Conservation (phyloP, 2,888 invertebrate genomes). For the Himalopsyche kuldschensis region DNA sequence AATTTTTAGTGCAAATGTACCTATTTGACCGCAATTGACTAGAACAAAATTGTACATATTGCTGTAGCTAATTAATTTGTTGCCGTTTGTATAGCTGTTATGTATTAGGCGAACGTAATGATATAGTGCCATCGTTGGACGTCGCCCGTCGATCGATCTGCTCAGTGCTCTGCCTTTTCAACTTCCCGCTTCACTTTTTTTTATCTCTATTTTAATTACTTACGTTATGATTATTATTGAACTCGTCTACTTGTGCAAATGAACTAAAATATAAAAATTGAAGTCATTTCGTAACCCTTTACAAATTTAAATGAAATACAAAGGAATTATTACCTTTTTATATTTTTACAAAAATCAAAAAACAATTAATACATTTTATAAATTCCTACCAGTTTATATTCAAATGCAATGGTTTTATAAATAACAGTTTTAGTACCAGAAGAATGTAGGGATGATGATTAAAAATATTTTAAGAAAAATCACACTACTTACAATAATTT, state of each 20-base stretch:
- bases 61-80: slow-evolving; percentile 26
- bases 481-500: no score
- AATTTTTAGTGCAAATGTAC: slow-evolving; percentile 30
- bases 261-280: not conserved
- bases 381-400: no score
- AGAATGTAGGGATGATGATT: no score
- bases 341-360: no score
- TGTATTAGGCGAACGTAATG: slow-evolving; percentile 9
- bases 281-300: not conserved
- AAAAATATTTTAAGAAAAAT: no score
- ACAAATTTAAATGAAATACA: no score
- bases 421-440: no score
- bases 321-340: no score
- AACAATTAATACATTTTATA: no score
- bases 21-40: slow-evolving; percentile 18
- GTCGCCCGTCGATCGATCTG: slow-evolving; percentile 7
- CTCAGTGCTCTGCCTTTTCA: slow-evolving; percentile 17
- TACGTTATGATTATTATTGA: not conserved
- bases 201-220: not conserved
- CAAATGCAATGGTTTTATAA: no score
- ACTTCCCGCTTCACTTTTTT: not conserved
- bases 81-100: slow-evolving; percentile 14
- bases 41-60: slow-evolving; percentile 30
- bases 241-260: not conserved
- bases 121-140: slow-evolving; percentile 26